Base-by-base conservation (phyloP, 2,797 vertebrate species). In the Anniella stebbinsi region DNA sequence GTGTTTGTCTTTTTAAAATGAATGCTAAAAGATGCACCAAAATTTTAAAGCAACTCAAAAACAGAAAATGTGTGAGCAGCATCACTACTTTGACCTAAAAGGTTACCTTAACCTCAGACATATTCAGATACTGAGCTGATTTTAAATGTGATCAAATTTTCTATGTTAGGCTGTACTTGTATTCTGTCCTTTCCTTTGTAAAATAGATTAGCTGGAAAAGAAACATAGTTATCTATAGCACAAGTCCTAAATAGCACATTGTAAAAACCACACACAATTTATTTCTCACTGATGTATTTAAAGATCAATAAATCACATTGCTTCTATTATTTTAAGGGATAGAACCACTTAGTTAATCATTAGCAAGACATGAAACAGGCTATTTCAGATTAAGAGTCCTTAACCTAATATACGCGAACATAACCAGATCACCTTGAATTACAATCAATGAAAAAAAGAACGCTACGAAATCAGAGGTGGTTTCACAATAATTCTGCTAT, bases 361-460 rank as follows among this genome's bases (percentile, higher is more conserved):
- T 70, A 9, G 13, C 80, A 33, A 80, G 88, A 85, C n/a, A 80
- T 57, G 87, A 85, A 91, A 82, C 66, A 81, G 51, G 87, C 81
- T 80, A 21, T 18, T 80, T 51, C 81, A 88, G 89, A 92, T 67
- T 21, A 94, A 92, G 91, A 88, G 45, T 86, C 51, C 88, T 90
- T 82, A 84, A 92, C 54, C 91, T 90, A 91, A 88, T 92, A 72
- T 48, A 93, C 25, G 87, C 51, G 41, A 87, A 89, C 83, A 75
- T 30, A 85, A 89, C 92, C 69, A 86, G 92, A 33, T 88, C 90
- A 91, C 69, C 90, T 89, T 17, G 90, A 89, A 92, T 91, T 78
- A 67, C 18, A 91, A 94, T 88, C 91, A 90, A 51, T 77, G 87
- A 83, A 48, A 93, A 91, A 83, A 93, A 93, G 87, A 94, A 96